Evolutionary conservation across 2,797 vertebrate genomes (phyloP), one percentile per base, ranked within the genome.

Genomic region (Epinephelus malabaricus): DNA sequence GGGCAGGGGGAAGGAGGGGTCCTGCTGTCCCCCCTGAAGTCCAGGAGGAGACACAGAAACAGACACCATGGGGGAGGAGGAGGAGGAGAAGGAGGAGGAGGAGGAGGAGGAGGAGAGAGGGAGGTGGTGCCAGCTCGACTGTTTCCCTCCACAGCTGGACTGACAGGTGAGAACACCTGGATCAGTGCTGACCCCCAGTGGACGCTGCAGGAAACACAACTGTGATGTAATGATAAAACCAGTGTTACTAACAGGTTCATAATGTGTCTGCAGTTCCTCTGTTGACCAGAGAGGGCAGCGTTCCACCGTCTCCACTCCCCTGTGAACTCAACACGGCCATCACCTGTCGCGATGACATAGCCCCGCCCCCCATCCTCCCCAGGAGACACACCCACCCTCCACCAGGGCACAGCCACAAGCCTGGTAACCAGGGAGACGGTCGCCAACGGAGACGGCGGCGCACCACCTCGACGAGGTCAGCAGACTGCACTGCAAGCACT

Each of bases 271-370:
- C 80, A 88, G 87, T 85, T 67, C 83, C 90, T 2, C 25, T 59
- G 4, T 9, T 59, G 47, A 50, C 90, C 76, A 86, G 4, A 69
- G 90, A 59, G 25, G 88, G 83, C 61, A 78, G 83, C 3, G 76
- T 79, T 1, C n/a, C 79, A 0, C 72, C 76, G 0, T 95, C 94
- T 9, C 96, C 97, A 0, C 95, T 95, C 9, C 95, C 97, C 18
- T 97, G 97, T 50, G 97, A 98, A 86, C 96, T 98, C 83, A 98
- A 97, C 94, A 98, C 97, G 0, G 94, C 95, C 79, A 97, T 97
- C 90, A 98, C 97, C 80, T 98, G 97, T 84, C 92, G 95, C 25
- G 97, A 97, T 0, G 97, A 97, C 9, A 88, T 96, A 1, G 95
- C 96, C 10, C 92, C 91, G 6, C 95, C 92, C 23, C 96, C 95